A percentile compares a stretch with the other conserved stretches of the same genome.
phyloP scores from a whole-genome alignment of 2,797 vertebrate genomes.

The Gymnodraco acuticeps region DNA sequence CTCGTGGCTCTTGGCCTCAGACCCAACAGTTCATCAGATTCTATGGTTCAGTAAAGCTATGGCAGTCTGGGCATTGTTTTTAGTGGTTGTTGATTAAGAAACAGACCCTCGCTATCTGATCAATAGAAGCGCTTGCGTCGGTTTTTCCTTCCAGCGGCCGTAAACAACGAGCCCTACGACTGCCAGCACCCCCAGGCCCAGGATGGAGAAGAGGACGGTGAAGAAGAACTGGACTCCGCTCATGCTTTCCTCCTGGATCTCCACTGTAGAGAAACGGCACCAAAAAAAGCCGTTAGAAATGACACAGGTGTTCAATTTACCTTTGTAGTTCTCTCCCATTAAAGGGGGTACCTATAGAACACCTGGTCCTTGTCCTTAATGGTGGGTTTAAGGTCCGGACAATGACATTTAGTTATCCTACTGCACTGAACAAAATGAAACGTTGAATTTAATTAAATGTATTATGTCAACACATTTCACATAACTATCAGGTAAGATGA shows the following conservation, averaged over 20 bases:
- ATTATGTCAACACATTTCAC: too few species aligned
- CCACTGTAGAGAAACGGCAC: constrained; percentile 78
- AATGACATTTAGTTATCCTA: too few species aligned
- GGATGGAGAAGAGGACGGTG: constrained; percentile 89
- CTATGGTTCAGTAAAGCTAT: constrained; percentile 31
- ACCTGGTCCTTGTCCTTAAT: too few species aligned
- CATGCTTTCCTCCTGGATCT: constrained; percentile 84
- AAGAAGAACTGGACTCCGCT: constrained; percentile 90
- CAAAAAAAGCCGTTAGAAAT: neutral
- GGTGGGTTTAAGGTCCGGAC: too few species aligned
- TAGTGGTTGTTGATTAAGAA: constrained; percentile 11
- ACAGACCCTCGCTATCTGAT: constrained; percentile 45
- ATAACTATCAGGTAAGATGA: too few species aligned
- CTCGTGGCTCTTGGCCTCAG: constrained; percentile 23
- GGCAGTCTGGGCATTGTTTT: constrained; percentile 28
- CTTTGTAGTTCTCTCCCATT: neutral
- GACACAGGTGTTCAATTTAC: neutral
- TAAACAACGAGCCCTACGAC: constrained; percentile 88
- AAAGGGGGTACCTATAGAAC: neutral
- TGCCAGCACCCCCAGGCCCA: constrained; percentile 88
- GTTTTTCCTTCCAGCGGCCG: constrained; percentile 93
- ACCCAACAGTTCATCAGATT: constrained; percentile 5
- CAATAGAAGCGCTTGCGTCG: constrained; percentile 95
- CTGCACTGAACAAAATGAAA: too few species aligned
- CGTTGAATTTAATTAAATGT: too few species aligned